Base-by-base conservation (phyloP, 2,797 vertebrate genomes). In the Hippoglossus hippoglossus region DNA sequence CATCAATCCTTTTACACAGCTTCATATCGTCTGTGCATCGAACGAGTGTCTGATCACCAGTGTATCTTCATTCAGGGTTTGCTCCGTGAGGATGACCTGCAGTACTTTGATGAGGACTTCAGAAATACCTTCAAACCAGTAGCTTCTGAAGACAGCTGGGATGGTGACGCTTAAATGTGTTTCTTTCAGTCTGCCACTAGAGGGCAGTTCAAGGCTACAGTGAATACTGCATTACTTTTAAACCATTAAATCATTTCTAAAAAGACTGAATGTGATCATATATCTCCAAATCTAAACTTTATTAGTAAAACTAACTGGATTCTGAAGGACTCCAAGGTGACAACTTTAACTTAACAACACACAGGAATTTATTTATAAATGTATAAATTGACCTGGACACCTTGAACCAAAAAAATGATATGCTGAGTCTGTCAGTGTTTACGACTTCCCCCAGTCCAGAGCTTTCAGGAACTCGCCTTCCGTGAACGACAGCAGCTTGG, bases 381-480 rank as follows among this genome's bases (percentile, higher is more conserved):
- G 8, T 34, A 34, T 34, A 34, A 57, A 56, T 54, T 12, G 13
- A n/a, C 25, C 2, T 0, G 12, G 16, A 5, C 41, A 69, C 36
- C 2, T 28, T 18, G 24, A n/a, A 41, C 2, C 11, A 21, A 24
- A 60, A 26, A 21, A 5, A 9, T 19, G 13, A 47, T 24, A 39
- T 10, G 46, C 11, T 59, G 36, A 52, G 21, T 54, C 13, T 60
- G 24, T 71, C 34, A 1, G 31, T 67, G 9, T 75, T 83, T 89
- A 95, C 0, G 91, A 79, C 72, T 93, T 95, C 71, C 94, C 95
- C 97, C 97, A 99, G 74, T 99, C 96, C 15, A 99, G 92, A 76
- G 96, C 95, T 90, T 96, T 98, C 94, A 96, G 94, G 82, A 99
- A 99, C 86, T 99, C 97, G 0, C 97, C 97, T 91, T 99, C 98